Evolutionary conservation across 2,797 vertebrate genomes (phyloP), one percentile per base, ranked within the genome.

Genomic region (Helicolenus hilgendorfi): DNA sequence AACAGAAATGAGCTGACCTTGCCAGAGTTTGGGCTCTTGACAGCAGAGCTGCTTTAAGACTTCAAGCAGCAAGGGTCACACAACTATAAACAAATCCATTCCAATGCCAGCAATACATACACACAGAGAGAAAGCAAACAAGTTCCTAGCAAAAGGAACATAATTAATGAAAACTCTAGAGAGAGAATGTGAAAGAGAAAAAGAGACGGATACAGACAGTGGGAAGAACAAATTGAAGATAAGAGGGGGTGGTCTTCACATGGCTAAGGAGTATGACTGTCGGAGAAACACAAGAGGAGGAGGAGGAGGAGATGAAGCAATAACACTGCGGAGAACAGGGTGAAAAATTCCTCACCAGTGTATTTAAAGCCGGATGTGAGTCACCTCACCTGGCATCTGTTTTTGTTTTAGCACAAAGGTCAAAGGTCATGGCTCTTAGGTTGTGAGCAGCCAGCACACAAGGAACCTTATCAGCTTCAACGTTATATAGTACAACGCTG

Each of bases 1-100:
- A 98, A 98, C 97, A 98, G 97, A 98, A 98, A 98, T 97, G 97
- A 97, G 97, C 97, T 98, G 98, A 98, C 97, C 98, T 98, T 98
- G 98, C 98, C 97, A 98, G 97, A 98, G 97, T 97, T 98, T 97
- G 96, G 98, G 97, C 97, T 98, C 97, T 97, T 98, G 98, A 98
- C 98, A 98, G 97, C 97, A 95, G 97, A 97, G 96, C 97, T 98
- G 97, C 98, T 98, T 98, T 97, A 98, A 98, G 97, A 98, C 97
- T 98, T 96, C 95, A 97, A 98, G 93, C 96, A 98, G 97, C 97
- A 98, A 98, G 97, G 98, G 98, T 98, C 98, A 98, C 93, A 92
- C 93, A 92, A 95, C 96, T 97, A 98, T 97, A 98, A 98, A 98
- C 97, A 98, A 97, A 91, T 88, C 91, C 96, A 96, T 98, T 97